These are phyloP conservation scores for Temnopleurus reevesii DNA, from an alignment of 53 echinoderm and acorn worm genomes.

Conservation along the genomic window DNA sequence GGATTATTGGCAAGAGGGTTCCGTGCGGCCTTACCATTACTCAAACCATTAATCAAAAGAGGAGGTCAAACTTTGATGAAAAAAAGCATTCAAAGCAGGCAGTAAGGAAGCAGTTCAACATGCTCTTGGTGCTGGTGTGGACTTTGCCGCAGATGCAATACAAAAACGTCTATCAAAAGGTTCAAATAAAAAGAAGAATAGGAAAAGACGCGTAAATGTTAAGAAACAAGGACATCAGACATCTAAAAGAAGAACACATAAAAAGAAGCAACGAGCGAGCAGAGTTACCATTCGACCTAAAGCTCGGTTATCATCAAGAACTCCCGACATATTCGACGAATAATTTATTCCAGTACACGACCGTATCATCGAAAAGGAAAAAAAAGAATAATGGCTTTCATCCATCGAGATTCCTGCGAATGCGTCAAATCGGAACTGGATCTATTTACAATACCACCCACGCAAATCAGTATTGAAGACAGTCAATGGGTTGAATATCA, in stretches of 20 bases:
- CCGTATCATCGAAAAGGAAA: too few relatives aligned
- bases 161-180: background rate
- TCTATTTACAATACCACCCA: conserved; percentile 70
- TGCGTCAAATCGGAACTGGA: conserved; percentile 77
- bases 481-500: conserved; percentile 68
- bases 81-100: conserved; percentile 13
- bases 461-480: conserved; percentile 67
- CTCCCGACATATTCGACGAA: conserved; percentile 52
- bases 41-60: conserved; percentile 52
- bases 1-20: conserved; percentile 41
- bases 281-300: background rate
- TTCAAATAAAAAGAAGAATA: background rate
- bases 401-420: conserved; percentile 74
- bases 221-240: background rate
- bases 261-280: conserved; percentile 53
- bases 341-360: background rate
- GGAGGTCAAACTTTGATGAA: background rate
- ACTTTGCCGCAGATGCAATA: conserved; percentile 52
- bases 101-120: conserved; percentile 45
- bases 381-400: conserved; percentile 64
- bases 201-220: background rate
- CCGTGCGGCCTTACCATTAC: conserved; percentile 46
- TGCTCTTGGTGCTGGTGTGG: conserved; percentile 60
- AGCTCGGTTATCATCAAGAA: background rate
- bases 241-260: background rate